Conservation (phyloP, 1,140 invertebrate species). For the Lordiphosa mommai region DNA sequence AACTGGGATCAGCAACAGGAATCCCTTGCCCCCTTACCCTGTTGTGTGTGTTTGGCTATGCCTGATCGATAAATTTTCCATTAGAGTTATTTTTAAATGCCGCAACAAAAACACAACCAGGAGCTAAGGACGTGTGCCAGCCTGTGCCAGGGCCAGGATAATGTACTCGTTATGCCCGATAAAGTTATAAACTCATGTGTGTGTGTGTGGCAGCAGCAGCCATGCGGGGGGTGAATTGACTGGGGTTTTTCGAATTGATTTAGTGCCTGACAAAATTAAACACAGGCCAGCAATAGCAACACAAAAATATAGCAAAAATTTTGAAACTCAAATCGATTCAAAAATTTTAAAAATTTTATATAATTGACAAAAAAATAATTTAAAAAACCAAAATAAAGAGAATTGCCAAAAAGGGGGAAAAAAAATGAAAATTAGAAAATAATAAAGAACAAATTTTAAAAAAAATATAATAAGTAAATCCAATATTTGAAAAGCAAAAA, state of each 20-base stretch:
- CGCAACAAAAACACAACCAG: constrained; percentile 53
- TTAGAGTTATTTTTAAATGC: constrained; percentile 80
- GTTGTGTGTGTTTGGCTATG: constrained; percentile 12
- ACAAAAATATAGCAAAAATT: not conserved
- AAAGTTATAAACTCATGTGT: constrained; percentile 74
- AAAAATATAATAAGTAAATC: too few relatives aligned
- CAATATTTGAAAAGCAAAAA: too few relatives aligned
- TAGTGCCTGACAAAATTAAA: constrained; percentile 63
- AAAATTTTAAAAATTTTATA: too few relatives aligned
- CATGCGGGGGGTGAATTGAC: not conserved
- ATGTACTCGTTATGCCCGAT: constrained; percentile 74
- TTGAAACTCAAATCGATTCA: too few relatives aligned
- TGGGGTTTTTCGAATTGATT: constrained; percentile 49
- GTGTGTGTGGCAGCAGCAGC: not conserved
- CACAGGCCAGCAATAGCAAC: constrained; percentile 21
- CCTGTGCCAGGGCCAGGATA: constrained; percentile 66
- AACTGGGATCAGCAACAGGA: constrained; percentile 42
- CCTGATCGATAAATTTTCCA: constrained; percentile 78
- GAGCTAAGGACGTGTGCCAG: constrained; percentile 54
- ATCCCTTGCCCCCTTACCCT: not conserved
- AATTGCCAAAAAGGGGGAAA: too few relatives aligned
- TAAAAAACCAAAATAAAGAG: too few relatives aligned
- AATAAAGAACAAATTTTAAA: too few relatives aligned
- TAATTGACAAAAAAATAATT: too few relatives aligned
- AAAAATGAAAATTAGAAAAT: too few relatives aligned